Evolutionary conservation across 2,888 invertebrate species (phyloP), one percentile per base, ranked within the genome.

Genomic region (Agrenia bidenticulata): DNA sequence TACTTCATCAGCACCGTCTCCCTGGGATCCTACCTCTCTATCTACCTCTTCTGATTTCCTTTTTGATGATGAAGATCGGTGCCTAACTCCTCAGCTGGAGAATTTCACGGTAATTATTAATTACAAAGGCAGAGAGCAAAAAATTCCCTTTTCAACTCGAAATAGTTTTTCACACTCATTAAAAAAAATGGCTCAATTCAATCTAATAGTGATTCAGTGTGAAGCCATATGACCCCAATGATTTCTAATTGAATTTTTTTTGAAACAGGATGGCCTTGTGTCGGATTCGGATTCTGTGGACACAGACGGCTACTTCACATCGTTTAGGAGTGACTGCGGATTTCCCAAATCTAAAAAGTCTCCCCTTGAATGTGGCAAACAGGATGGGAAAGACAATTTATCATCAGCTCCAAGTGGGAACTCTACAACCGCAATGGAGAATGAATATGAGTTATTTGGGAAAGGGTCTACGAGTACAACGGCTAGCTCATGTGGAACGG

Each of bases 231-330:
- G n/a, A n/a, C n/a, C 32, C 19, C 4, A 41, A 13, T 19, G 2
- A n/a, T 37, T 23, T 11, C 41, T 55, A 11, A 55, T 26, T 17
- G 27, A 11, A 26, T 17, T 7, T 27, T 50, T 56, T 45, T 49
- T 63, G 49, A n/a, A 56, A 17, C 27, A 75, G 75, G 76, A 76
- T 66, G 76, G 76, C 17, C 56, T 76, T n/a, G 73, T 76, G 4
- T 76, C 76, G 13, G 76, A 76, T 61, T 76, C 76, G 5, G 76
- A 76, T 55, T 74, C 74, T 1, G 76, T 76, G 9, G 97, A 97
- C 79, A 94, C 94, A 1, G 97, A 97, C 81, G 97, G 97, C 7
- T 97, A 96, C 80, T 97, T 94, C 80, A 97, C 97, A 0, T 95
- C 95, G 21, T 97, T 97, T 83, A 95, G 97, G 80, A 89, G 93